Evolutionary conservation across 2,888 invertebrate genomes (phyloP), one percentile per base, ranked within the genome.

Genomic region (Thelaira solivaga): DNA sequence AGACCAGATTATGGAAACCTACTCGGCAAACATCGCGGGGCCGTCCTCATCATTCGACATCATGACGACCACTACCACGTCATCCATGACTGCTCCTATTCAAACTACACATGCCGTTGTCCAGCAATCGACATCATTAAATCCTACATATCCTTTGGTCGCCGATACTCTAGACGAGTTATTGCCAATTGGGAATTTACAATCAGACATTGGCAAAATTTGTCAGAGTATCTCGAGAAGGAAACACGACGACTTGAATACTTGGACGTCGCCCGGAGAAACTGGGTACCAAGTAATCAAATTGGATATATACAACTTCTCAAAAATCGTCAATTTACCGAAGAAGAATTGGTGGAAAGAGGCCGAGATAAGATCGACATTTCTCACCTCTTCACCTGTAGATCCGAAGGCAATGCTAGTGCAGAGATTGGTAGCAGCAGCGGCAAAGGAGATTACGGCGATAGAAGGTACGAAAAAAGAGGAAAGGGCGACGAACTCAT

Each of bases 71-170:
- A 71, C 43, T 62, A 1, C 53, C 62, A 71, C 7, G 24, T 62
- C 34, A 18, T 62, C 34, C 71, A 62, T 18, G 71, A 71, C 22
- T 71, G 71, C 16, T 22, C 26, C 11, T 71, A 71, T 10, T 10
- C 16, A 8, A 71, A 61, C 34, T 61, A 71, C 16, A 39, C 41
- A 16, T 61, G 49, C 11, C 31, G 26, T 49, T 59, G 59, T 18
- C 2, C 41, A 16, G 2, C 13, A 6, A 18, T 41, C 8, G 41
- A 41, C 8, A 1, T 6, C 0, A 0, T 41, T 8, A 41, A 41
- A 41, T 41, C 41, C 8, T 16, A 7, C 41, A 1, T 5, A 7
- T 2, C 7, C n/a, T 6, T 41, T 8, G 41, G 41, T 7, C 16
- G 13, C 7, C 3, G 41, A 41, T 41, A 8, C 4, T 16, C 16